phyloP scores from a whole-genome alignment of 2,113 vertebrate species.

The Tachysurus fulvidraco region DNA sequence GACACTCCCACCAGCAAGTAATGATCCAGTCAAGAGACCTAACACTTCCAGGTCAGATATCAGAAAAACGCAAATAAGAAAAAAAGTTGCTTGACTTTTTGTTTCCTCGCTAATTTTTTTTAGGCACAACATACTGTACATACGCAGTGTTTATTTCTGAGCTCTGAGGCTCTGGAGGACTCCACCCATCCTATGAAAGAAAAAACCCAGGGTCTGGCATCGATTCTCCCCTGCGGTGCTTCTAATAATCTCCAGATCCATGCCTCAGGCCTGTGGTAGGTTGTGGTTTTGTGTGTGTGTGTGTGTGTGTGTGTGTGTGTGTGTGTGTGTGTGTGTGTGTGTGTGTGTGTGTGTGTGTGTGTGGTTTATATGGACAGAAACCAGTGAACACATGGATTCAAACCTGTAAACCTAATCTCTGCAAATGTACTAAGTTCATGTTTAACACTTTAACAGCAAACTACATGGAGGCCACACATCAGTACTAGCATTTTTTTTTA shows the following conservation, averaged over 20 bases:
- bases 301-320: conserved; percentile 1
- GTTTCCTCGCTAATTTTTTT: neutral
- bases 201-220: conserved; percentile 23
- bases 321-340: neutral
- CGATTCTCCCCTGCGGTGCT: conserved; percentile 23
- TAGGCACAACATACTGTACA: neutral
- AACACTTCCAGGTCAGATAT: neutral
- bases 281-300: conserved; percentile 15
- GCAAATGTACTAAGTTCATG: neutral
- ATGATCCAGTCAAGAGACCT: neutral
- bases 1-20: neutral
- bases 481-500: neutral
- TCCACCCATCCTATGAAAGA: conserved; percentile 45
- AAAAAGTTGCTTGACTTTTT: neutral
- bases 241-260: conserved; percentile 44
- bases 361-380: neutral
- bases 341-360: neutral
- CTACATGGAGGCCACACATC: neutral
- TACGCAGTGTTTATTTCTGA: conserved; percentile 39
- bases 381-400: neutral
- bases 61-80: neutral
- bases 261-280: conserved; percentile 16
- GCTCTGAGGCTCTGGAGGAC: neutral
- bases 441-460: neutral
- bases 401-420: neutral